phyloP scores from a whole-genome alignment of 2,888 invertebrate genomes.

The Molorchus minor region DNA sequence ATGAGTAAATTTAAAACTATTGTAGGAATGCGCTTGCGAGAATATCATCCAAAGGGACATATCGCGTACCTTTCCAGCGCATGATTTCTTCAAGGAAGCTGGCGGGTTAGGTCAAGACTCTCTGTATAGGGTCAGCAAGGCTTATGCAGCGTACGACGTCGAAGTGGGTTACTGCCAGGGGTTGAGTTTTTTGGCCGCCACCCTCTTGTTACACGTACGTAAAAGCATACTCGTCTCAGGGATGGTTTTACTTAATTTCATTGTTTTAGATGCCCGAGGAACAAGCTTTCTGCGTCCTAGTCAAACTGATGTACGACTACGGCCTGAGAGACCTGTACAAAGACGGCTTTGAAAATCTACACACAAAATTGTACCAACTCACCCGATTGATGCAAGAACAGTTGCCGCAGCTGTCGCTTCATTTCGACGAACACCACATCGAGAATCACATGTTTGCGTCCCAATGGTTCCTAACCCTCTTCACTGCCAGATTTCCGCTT shows the following conservation, averaged over 20 bases:
- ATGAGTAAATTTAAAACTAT: slow-evolving; percentile 1
- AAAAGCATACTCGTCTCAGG: background rate
- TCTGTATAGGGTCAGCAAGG: slow-evolving; percentile 93
- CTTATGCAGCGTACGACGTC: slow-evolving; percentile 95
- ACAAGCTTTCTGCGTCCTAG: slow-evolving; percentile 96
- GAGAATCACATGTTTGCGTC: slow-evolving; percentile 99
- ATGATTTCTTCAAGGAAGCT: slow-evolving; percentile 95
- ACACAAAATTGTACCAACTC: slow-evolving; percentile 93
- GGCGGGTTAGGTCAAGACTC: slow-evolving; percentile 97
- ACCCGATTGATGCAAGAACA: slow-evolving; percentile 94
- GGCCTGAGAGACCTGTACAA: slow-evolving; percentile 94
- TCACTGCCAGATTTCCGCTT: slow-evolving; percentile 97
- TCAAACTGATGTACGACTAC: slow-evolving; percentile 97
- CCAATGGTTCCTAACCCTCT: slow-evolving; percentile 99
- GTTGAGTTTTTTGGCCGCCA: slow-evolving; percentile 96
- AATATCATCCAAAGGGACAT: slow-evolving; percentile 96
- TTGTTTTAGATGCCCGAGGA: slow-evolving; percentile 95
- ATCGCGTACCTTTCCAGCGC: slow-evolving; percentile 97
- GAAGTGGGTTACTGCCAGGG: slow-evolving; percentile 99
- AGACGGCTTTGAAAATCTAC: slow-evolving; percentile 95
- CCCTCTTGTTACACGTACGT: slow-evolving; percentile 92
- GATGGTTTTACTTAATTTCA: background rate
- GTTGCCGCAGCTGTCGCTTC: slow-evolving; percentile 80
- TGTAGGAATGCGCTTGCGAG: slow-evolving; percentile 92
- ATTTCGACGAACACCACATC: slow-evolving; percentile 82